Conservation (phyloP, 2,797 vertebrate species). For the Gambelia wislizenii region DNA sequence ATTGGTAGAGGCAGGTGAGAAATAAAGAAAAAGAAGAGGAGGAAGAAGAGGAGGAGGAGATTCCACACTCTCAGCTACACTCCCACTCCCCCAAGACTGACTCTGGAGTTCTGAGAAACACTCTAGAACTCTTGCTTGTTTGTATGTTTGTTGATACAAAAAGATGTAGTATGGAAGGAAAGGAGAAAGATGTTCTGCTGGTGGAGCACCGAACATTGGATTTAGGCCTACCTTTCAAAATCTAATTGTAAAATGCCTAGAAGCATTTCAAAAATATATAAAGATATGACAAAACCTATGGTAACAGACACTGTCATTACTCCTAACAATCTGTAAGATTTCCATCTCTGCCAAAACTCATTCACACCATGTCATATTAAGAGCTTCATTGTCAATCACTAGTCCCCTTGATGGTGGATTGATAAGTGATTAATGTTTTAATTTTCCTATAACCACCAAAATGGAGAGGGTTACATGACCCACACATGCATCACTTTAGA, state of each 20-base stretch:
- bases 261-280: neutral
- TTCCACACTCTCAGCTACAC: no score
- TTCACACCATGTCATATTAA: conserved; percentile 31
- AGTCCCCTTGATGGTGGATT: conserved; percentile 8
- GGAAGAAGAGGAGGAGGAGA: no score
- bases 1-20: no score
- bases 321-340: neutral
- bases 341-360: conserved; percentile 23
- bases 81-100: no score
- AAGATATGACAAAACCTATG: neutral
- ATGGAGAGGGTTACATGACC: conserved; percentile 42
- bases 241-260: neutral
- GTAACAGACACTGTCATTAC: neutral
- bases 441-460: conserved; percentile 25
- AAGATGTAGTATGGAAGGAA: no score
- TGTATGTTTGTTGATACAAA: no score
- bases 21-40: no score
- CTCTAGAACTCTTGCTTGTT: no score
- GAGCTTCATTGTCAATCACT: conserved; percentile 31
- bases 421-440: conserved; percentile 52
- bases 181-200: no score
- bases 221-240: neutral
- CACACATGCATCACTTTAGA: neutral
- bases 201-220: no score
- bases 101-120: no score